A percentile compares a stretch with the other conserved stretches of the same genome.
Conservation (phyloP, 2,888 invertebrate genomes). For the Cremastinae sp. region DNA sequence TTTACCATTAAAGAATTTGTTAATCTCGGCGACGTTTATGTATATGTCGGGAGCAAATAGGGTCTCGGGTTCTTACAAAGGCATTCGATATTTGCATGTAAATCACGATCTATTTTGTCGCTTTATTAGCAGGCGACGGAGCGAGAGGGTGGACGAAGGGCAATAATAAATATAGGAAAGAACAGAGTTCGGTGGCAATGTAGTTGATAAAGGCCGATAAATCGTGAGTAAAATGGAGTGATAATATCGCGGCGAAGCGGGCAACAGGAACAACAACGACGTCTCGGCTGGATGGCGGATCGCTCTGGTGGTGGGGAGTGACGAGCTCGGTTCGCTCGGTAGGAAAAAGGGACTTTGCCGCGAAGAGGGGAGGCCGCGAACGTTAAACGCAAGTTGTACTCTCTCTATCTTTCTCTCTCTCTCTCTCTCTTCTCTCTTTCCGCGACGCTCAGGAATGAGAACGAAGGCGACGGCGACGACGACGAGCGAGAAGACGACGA, state of each 20-base stretch:
- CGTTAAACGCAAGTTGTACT: slow-evolving; percentile 63
- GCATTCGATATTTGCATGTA: slow-evolving; percentile 24
- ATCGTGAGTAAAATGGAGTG: slow-evolving; percentile 77
- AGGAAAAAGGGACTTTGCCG: slow-evolving; percentile 64
- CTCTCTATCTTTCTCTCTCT: slow-evolving; percentile 38
- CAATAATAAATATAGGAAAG: slow-evolving; percentile 39
- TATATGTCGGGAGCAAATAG: neutral
- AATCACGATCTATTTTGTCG: slow-evolving; percentile 21
- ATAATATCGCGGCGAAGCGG: slow-evolving; percentile 75
- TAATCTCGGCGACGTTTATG: neutral
- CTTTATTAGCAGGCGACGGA: slow-evolving; percentile 20
- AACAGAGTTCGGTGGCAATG: slow-evolving; percentile 68
- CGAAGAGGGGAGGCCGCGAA: slow-evolving; percentile 58
- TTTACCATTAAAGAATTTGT: too few relatives aligned
- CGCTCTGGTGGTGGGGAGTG: slow-evolving; percentile 52
- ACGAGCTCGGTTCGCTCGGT: slow-evolving; percentile 52
- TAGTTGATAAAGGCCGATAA: slow-evolving; percentile 78
- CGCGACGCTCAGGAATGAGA: slow-evolving; percentile 60
- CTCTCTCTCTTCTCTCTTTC: slow-evolving; percentile 55
- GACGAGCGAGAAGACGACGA: slow-evolving; percentile 58
- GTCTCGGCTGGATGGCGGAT: slow-evolving; percentile 61
- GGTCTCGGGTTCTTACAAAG: neutral
- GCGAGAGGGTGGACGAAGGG: slow-evolving; percentile 4
- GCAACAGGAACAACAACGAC: slow-evolving; percentile 55
- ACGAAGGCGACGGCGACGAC: slow-evolving; percentile 58